A percentile compares a stretch with the other conserved stretches of the same genome.
These are phyloP conservation scores for Amiota communis DNA, from an alignment of 2,888 invertebrate species.

Conservation along the genomic window DNA sequence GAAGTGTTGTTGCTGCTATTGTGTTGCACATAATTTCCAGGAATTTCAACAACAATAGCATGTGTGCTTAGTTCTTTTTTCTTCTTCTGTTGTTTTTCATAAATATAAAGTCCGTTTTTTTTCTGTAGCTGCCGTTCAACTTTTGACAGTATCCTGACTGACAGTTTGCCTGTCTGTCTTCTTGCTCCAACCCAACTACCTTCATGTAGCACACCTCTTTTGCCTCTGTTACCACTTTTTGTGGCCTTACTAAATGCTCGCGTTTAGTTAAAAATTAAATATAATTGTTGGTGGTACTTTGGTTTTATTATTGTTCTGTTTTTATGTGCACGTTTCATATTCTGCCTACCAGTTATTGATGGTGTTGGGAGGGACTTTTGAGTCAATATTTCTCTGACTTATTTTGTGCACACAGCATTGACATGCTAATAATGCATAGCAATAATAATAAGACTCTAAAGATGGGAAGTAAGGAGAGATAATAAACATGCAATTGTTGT, in stretches of 20 bases:
- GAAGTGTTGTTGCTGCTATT: slow-evolving; percentile 57
- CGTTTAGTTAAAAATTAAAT: slow-evolving; percentile 63
- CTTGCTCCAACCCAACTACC: background rate
- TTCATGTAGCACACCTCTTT: background rate
- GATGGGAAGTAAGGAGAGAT: too few relatives aligned
- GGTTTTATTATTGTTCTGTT: too few relatives aligned
- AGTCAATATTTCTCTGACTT: too few relatives aligned
- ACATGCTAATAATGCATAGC: too few relatives aligned
- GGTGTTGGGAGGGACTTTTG: too few relatives aligned
- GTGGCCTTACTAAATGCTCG: slow-evolving; percentile 49
- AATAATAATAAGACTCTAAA: too few relatives aligned
- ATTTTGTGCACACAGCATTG: too few relatives aligned
- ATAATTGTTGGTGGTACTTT: slow-evolving; percentile 53
- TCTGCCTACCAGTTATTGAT: too few relatives aligned
- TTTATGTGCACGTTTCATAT: too few relatives aligned
- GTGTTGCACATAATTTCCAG: slow-evolving; percentile 60
- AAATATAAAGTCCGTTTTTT: slow-evolving; percentile 17
- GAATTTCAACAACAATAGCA: slow-evolving; percentile 53
- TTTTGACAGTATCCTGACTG: slow-evolving; percentile 51
- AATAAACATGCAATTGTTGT: too few relatives aligned
- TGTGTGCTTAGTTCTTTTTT: slow-evolving; percentile 37
- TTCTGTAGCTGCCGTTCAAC: slow-evolving; percentile 56
- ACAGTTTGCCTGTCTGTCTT: slow-evolving; percentile 20
- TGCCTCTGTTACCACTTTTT: background rate
- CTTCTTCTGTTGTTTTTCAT: background rate